phyloP scores from a whole-genome alignment of 2,888 invertebrate species.

The Ischnus inquisitorius region DNA sequence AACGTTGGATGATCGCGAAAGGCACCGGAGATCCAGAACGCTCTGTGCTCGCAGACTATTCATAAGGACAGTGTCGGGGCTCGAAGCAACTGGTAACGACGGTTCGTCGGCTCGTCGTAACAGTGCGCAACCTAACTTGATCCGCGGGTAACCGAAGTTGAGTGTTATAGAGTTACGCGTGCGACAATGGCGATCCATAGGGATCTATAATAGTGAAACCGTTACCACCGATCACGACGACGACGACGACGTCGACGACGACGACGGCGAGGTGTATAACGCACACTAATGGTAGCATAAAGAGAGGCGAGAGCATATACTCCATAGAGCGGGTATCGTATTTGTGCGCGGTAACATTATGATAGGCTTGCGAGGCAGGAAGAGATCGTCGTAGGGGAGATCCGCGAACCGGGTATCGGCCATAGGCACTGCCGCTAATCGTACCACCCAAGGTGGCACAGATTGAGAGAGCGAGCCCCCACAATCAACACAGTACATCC shows the following conservation, averaged over 20 bases:
- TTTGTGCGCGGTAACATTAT: conserved; percentile 76
- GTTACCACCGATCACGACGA: background rate
- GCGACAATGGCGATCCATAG: conserved; percentile 62
- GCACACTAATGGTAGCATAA: conserved; percentile 53
- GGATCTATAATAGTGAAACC: conserved; percentile 45
- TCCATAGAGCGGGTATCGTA: conserved; percentile 66
- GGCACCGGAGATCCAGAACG: background rate
- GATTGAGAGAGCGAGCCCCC: conserved; percentile 81
- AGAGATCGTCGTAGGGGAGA: conserved; percentile 83
- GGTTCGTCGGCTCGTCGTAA: conserved; percentile 9
- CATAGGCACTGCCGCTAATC: conserved; percentile 77
- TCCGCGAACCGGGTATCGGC: conserved; percentile 67
- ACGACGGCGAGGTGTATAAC: conserved; percentile 51
- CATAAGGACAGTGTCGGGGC: conserved; percentile 2
- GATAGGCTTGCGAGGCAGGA: conserved; percentile 82
- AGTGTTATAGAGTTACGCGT: conserved; percentile 26
- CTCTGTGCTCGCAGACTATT: conserved; percentile 2
- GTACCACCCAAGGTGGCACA: conserved; percentile 85
- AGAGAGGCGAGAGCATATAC: conserved; percentile 21
- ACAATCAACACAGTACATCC: conserved; percentile 82
- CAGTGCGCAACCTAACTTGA: background rate
- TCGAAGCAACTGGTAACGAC: conserved; percentile 22
- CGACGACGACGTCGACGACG: conserved; percentile 28
- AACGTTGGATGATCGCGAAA: background rate
- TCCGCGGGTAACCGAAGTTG: conserved; percentile 23